phyloP scores from a whole-genome alignment of 2,797 vertebrate species.

The Tadarida brasiliensis region DNA sequence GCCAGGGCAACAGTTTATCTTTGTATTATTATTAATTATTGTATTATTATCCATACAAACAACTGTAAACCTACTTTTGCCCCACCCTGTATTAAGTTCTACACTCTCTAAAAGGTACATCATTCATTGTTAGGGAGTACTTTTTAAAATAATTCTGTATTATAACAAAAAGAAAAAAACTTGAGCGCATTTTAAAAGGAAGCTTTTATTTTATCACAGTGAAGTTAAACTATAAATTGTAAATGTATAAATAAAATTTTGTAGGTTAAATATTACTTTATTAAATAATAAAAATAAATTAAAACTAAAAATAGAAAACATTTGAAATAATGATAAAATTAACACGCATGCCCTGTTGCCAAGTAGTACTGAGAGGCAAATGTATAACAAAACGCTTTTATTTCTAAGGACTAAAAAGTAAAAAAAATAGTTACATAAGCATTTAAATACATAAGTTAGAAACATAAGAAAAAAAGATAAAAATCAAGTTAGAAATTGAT shows the following conservation, averaged over 20 bases:
- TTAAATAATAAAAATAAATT: background rate
- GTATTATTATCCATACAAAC: background rate
- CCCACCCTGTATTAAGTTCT: background rate
- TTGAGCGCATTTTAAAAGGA: slow-evolving; percentile 8
- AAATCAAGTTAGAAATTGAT: background rate
- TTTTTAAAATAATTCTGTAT: background rate
- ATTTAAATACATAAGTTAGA: background rate
- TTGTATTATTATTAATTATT: background rate
- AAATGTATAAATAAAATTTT: background rate
- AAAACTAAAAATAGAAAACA: background rate
- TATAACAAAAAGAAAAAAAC: background rate
- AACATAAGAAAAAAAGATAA: background rate
- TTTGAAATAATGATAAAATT: background rate
- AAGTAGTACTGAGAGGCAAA: background rate
- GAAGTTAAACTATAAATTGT: background rate
- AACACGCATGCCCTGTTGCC: background rate
- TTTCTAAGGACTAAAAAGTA: background rate
- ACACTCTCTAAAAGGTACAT: background rate
- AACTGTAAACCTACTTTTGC: background rate
- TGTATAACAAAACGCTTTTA: slow-evolving; percentile 10
- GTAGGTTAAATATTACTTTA: background rate
- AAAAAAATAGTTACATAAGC: background rate
- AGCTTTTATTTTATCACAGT: background rate
- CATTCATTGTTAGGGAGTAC: background rate
- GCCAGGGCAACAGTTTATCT: background rate